Percentiles rank a stretch among this genome's conserved stretches.
phyloP scores from a whole-genome alignment of 2,888 invertebrate species.

The Melinaea marsaeus region DNA sequence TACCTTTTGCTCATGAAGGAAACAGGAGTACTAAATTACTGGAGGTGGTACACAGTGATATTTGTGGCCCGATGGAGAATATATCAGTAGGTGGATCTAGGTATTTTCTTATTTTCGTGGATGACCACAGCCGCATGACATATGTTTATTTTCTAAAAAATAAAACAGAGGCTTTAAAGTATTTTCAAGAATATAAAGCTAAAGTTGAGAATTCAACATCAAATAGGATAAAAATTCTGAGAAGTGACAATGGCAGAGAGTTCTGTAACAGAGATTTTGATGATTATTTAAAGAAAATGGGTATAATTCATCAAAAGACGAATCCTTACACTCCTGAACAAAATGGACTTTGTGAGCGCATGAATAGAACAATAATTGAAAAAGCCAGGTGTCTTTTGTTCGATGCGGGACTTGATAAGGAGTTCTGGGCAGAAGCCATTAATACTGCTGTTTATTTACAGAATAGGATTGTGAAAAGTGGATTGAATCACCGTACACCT shows the following conservation, averaged over 20 bases:
- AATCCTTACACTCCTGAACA: conserved; percentile 34
- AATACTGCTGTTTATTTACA: no score
- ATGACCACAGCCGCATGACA: conserved; percentile 9
- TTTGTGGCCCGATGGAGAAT: conserved; percentile 29
- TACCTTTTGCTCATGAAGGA: conserved; percentile 14
- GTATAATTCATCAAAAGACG: conserved; percentile 37
- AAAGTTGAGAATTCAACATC: conserved; percentile 38
- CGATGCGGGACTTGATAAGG: background rate
- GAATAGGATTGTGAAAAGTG: conserved; percentile 6
- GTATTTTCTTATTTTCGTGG: conserved; percentile 21
- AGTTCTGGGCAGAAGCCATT: no score
- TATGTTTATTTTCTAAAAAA: conserved; percentile 26
- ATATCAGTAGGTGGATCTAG: conserved; percentile 15
- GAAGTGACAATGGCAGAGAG: no score
- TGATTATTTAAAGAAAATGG: conserved; percentile 24
- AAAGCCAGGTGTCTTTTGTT: conserved; percentile 13
- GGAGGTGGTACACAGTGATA: conserved; percentile 21
- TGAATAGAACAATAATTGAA: conserved; percentile 22
- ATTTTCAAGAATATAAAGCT: conserved; percentile 34
- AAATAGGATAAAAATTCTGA: conserved; percentile 35
- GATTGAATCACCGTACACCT: conserved; percentile 24
- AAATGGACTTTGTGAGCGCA: conserved; percentile 33
- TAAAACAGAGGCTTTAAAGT: conserved; percentile 35
- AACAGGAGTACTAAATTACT: conserved; percentile 25
- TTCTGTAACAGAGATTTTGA: conserved; percentile 21